These are phyloP conservation scores for Rissa tridactyla DNA, from an alignment of 2,113 vertebrate species.

Conservation along the genomic window DNA sequence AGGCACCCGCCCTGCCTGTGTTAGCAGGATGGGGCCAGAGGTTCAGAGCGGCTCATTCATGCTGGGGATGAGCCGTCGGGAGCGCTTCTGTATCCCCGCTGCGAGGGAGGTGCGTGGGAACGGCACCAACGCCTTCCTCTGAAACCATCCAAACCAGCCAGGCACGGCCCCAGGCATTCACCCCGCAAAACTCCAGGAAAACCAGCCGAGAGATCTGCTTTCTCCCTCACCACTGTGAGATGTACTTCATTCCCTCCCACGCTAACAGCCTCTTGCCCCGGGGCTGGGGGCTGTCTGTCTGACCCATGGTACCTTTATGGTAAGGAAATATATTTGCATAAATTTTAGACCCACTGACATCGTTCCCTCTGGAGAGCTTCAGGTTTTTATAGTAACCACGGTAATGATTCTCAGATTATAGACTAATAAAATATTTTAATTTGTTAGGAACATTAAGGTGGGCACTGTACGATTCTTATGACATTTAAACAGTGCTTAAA, in stretches of 20 bases:
- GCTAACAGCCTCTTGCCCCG: neutral
- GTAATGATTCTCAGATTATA: constrained; percentile 58
- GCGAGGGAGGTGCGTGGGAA: fast-evolving
- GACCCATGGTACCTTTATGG: neutral
- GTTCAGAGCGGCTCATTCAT: neutral
- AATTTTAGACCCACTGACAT: constrained; percentile 20
- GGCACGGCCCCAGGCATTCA: neutral
- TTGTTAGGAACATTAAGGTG: constrained; percentile 27
- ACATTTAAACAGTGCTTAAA: constrained; percentile 41
- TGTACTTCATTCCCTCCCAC: neutral
- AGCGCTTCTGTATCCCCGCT: fast-evolving
- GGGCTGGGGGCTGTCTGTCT: neutral
- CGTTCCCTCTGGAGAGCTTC: constrained; percentile 1
- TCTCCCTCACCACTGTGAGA: neutral
- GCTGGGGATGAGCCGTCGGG: neutral
- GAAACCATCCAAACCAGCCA: neutral
- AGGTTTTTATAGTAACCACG: neutral
- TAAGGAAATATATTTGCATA: neutral
- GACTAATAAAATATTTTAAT: constrained; percentile 60
- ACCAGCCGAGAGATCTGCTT: neutral
- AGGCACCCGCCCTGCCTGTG: neutral
- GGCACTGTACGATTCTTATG: neutral
- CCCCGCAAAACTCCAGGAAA: neutral
- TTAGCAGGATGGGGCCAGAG: neutral
- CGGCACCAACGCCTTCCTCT: fast-evolving